These are phyloP conservation scores for Orbicella faveolata DNA, from an alignment of 64 coral and sea anemone species.

Conservation along the genomic window DNA sequence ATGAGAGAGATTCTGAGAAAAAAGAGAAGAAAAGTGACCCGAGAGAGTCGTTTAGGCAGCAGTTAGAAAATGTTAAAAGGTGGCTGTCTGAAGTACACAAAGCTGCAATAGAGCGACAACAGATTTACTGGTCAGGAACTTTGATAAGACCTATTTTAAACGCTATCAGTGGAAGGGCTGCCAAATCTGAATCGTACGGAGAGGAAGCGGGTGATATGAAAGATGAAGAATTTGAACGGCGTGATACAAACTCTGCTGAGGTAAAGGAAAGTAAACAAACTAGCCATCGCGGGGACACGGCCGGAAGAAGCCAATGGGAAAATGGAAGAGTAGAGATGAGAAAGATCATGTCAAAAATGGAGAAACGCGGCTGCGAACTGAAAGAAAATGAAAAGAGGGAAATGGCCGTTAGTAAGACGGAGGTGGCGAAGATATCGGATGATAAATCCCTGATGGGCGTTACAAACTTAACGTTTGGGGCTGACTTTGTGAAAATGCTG, in stretches of 20 bases:
- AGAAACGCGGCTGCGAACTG: not conserved
- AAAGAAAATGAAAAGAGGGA: not conserved
- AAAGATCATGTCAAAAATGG: not conserved
- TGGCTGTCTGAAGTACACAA: constrained; percentile 5
- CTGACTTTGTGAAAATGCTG: not conserved
- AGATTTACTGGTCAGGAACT: not conserved
- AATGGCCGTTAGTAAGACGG: constrained; percentile 2
- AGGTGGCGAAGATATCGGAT: not conserved
- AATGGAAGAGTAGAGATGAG: not conserved
- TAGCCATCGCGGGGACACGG: not conserved
- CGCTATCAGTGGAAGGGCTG: not conserved
- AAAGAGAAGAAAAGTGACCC: not conserved
- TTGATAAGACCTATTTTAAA: not conserved
- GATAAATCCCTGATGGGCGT: not conserved
- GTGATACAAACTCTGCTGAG: not conserved
- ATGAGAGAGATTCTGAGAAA: not conserved
- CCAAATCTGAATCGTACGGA: not conserved
- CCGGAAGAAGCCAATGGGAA: not conserved
- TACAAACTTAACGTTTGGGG: constrained; percentile 6
- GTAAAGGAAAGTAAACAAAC: not conserved
- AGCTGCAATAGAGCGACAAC: not conserved
- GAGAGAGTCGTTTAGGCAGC: not conserved
- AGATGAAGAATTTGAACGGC: not conserved
- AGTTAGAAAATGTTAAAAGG: constrained; percentile 1
- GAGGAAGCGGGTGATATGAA: not conserved